These are phyloP conservation scores for Clarias batrachus DNA, from an alignment of 2,113 vertebrate species.

Conservation along the genomic window DNA sequence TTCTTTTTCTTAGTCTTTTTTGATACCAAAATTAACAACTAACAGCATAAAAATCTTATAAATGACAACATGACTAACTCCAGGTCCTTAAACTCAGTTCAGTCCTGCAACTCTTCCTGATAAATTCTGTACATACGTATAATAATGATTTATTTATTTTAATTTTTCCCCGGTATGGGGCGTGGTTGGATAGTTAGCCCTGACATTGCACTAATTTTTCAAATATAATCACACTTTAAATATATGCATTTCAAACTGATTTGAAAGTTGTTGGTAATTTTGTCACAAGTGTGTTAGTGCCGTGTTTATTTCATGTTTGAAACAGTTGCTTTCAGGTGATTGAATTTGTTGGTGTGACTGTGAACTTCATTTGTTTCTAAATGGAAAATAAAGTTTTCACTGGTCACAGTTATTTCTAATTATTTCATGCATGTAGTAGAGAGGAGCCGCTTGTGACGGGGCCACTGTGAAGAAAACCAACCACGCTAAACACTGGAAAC, in stretches of 20 bases:
- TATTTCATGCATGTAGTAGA: neutral
- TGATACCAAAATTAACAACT: neutral
- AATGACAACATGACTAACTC: neutral
- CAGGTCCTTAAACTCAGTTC: neutral
- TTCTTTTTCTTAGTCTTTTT: neutral
- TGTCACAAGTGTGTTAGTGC: neutral
- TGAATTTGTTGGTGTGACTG: neutral
- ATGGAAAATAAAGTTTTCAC: conserved; percentile 13
- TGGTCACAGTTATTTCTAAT: neutral
- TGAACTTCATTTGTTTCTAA: neutral
- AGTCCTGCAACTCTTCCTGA: neutral
- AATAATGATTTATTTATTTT: neutral
- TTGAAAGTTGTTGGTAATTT: neutral
- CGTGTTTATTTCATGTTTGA: neutral
- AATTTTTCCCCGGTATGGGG: neutral
- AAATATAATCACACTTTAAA: neutral
- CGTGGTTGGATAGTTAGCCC: neutral
- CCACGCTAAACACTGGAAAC: neutral
- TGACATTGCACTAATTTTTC: neutral
- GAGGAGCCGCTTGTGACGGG: neutral
- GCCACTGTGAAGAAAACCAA: neutral
- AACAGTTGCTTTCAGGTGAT: neutral
- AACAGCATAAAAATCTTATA: neutral
- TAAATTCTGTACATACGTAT: neutral
- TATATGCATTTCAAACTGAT: neutral